Conservation (phyloP, 2,888 invertebrate genomes). For the Augiades crinisus region DNA sequence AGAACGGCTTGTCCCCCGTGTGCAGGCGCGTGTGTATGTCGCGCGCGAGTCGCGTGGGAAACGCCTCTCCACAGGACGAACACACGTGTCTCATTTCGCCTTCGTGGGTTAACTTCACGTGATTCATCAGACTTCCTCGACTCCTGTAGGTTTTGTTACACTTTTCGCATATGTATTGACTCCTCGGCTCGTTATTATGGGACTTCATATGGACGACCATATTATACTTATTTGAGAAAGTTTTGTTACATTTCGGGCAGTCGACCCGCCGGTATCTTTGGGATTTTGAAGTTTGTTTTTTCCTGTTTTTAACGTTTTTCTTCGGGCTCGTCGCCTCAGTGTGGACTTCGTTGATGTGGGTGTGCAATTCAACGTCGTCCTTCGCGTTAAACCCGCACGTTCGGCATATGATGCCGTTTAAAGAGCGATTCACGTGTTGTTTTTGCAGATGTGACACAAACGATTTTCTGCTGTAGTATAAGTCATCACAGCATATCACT, state of each 20-base stretch:
- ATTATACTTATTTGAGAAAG: slow-evolving; percentile 73
- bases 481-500: slow-evolving; percentile 46
- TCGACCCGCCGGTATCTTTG: slow-evolving; percentile 61
- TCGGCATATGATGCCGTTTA: slow-evolving; percentile 39
- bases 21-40: slow-evolving; percentile 66
- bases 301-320: slow-evolving; percentile 21
- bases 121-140: slow-evolving; percentile 63
- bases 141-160: slow-evolving; percentile 71
- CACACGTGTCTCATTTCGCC: slow-evolving; percentile 66
- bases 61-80: slow-evolving; percentile 68
- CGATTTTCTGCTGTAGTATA: slow-evolving; percentile 40
- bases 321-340: slow-evolving; percentile 13
- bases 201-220: slow-evolving; percentile 67
- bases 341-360: slow-evolving; percentile 23
- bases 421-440: slow-evolving; percentile 37
- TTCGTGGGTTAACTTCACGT: slow-evolving; percentile 63
- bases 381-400: slow-evolving; percentile 45
- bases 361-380: slow-evolving; percentile 25
- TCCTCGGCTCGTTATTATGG: slow-evolving; percentile 44
- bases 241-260: slow-evolving; percentile 73
- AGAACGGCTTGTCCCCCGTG: slow-evolving; percentile 66
- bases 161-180: slow-evolving; percentile 51
- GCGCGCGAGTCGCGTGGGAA: slow-evolving; percentile 62
- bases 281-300: slow-evolving; percentile 33
- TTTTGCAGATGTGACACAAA: slow-evolving; percentile 52